Evolutionary conservation across 2,113 vertebrate genomes (phyloP), one percentile per base, ranked within the genome.

Genomic region (Chaetodon auriga): DNA sequence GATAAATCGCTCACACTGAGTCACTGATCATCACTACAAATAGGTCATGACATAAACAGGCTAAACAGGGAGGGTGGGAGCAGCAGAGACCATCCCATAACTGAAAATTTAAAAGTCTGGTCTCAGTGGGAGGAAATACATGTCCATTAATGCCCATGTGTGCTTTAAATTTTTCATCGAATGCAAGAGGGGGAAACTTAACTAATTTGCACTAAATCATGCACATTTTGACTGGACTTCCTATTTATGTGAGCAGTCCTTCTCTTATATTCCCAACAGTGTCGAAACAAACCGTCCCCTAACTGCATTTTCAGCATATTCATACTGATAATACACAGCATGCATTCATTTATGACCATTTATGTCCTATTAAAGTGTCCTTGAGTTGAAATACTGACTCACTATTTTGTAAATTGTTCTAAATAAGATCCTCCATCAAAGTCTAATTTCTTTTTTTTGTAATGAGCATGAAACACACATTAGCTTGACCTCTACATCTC

Each of bases 1-100:
- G 70, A 91, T 69, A 48, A 83, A 83, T 80, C 19, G 68, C 51
- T 78, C 75, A 41, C 80, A 65, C 75, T 1, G 57, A 78, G 75
- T 78, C 84, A 85, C 83, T 55, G 82, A 90, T 91, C 90, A 90
- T 82, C 63, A 74, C 79, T 80, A 75, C 83, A 89, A 86, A 84
- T 76, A 80, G 81, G 82, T 86, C 80, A 78, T 75, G 78, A 90
- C 80, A 82, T 57, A 87, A 89, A 82, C 78, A 89, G 90, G 90
- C 66, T 88, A 76, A 51, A 76, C 21, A 35, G 49, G 60, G 77
- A 60, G 43, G 72, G 18, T 5, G 71, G 41, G 45, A 25, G 70
- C 63, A 48, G 72, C 60, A 15, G 63, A 61, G 68, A 58, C 13
- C 54, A 7, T 68, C 85, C 35, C 53, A 11, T 63, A 58, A 49